Evolutionary conservation across 37 sponge, comb jelly and placozoan genomes (phyloP), one percentile per base, ranked within the genome.

Genomic region (Chondrilla cf. caribensis): DNA sequence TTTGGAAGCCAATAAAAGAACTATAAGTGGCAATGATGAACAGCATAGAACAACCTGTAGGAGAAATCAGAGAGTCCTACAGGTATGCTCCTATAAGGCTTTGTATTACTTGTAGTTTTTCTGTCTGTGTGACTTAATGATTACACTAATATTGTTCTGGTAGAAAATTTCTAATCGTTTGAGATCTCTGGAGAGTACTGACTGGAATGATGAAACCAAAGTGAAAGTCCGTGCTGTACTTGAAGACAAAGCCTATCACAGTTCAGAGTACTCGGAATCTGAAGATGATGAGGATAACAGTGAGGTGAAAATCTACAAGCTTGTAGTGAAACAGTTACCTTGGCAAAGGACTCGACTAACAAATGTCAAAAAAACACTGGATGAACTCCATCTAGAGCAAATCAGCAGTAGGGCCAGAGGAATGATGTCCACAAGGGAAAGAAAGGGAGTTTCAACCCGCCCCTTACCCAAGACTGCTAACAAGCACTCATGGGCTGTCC

Each of bases 181-280:
- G 8, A 38, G 44, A 39, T 41, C 76, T 22, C 31, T 38, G 2
- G 44, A 73, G 8, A 8, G 76, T 37, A 40, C 25, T 39, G 0
- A 37, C 1, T 73, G 76, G 76, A 22, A 2, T 25, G 76, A 73
- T 4, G 44, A 3, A 2, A 21, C 43, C 39, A 73, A 73, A 22
- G 44, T 41, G 43, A 73, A 73, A 39, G 76, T 37, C 9, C 39
- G 41, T 37, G 19, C 76, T 40, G 44, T 73, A 17, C 41, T 73
- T 4, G 41, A 40, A 24, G 44, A 73, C 2, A 73, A 73, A 73
- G 76, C 38, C 40, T 73, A 73, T 25, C 41, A 73, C 76, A 73
- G 76, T 40, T 73, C 76, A 8, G 76, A 73, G 43, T 40, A 73
- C 25, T 43, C 76, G 21, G 41, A 42, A n/a, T 73, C 76, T 9